Conservation (phyloP, 2,888 invertebrate genomes). For the Uropetala carovei region DNA sequence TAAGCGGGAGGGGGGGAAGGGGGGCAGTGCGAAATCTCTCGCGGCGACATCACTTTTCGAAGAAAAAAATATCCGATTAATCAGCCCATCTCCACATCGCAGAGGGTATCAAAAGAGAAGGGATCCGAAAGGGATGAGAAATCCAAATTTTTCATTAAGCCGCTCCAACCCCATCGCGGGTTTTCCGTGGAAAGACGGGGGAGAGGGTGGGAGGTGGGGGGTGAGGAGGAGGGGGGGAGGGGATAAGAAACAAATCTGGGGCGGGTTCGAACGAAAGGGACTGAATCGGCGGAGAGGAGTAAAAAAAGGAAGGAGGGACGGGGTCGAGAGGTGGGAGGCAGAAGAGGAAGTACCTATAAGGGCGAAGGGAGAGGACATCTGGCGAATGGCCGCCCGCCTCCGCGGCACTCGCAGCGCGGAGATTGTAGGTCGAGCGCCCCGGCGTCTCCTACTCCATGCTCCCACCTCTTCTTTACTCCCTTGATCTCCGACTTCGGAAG, state of each 20-base stretch:
- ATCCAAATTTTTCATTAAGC: constrained; percentile 48
- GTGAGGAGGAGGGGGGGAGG: too few relatives aligned
- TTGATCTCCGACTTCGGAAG: not conserved
- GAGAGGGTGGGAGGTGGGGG: not conserved
- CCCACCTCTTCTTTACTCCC: not conserved
- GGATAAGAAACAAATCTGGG: not conserved
- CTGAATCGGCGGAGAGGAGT: not conserved
- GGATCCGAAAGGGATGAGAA: constrained; percentile 33
- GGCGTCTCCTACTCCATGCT: not conserved
- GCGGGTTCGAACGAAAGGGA: constrained; percentile 6
- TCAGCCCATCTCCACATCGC: not conserved
- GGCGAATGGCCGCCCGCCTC: constrained; percentile 35
- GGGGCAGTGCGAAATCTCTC: too few relatives aligned
- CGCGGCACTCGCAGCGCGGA: not conserved
- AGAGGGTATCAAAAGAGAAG: not conserved
- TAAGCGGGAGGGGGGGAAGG: too few relatives aligned
- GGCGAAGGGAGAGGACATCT: not conserved
- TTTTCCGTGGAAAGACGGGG: not conserved
- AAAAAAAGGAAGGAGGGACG: not conserved
- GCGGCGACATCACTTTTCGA: not conserved
- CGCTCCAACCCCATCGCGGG: not conserved
- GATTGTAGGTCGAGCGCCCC: constrained; percentile 31
- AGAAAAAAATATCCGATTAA: not conserved
- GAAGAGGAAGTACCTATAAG: not conserved
- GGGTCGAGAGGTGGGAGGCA: not conserved